A percentile compares a stretch with the other conserved stretches of the same genome.
Evolutionary conservation across 1,140 invertebrate genomes (phyloP).

Genomic region (Pseudomyrmex concolor): DNA sequence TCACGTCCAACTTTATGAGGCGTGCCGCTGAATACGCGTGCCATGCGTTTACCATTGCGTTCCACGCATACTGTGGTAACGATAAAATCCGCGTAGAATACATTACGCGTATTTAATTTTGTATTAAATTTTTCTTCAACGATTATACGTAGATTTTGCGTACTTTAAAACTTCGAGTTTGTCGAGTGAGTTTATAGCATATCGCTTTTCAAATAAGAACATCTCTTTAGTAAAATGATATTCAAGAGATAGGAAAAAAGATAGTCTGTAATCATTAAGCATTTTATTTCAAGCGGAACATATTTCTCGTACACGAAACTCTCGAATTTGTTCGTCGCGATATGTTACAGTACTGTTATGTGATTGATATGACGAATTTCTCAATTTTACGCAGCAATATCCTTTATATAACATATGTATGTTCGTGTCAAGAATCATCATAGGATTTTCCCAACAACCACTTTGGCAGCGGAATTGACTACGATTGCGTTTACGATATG

Average conservation of each 20-base stretch:
- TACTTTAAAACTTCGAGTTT: too few relatives aligned
- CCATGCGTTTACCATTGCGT: not conserved
- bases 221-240: too few relatives aligned
- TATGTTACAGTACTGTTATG: not conserved
- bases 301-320: not conserved
- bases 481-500: constrained; percentile 15
- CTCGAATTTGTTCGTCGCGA: too few relatives aligned
- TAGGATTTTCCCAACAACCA: not conserved
- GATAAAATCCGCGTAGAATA: not conserved
- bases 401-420: not conserved
- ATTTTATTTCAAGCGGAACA: too few relatives aligned
- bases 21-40: not conserved
- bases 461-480: constrained; percentile 3
- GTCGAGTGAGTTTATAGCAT: too few relatives aligned
- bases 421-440: not conserved
- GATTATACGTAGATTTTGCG: not conserved
- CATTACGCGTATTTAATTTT: not conserved
- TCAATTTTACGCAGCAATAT: not conserved
- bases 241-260: too few relatives aligned
- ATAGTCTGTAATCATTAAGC: too few relatives aligned
- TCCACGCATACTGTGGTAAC: not conserved
- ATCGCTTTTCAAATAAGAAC: too few relatives aligned
- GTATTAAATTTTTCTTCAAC: not conserved
- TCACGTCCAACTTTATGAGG: not conserved
- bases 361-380: not conserved